Evolutionary conservation across 2,797 vertebrate species (phyloP), one percentile per base, ranked within the genome.

Genomic region (Coilia nasus): DNA sequence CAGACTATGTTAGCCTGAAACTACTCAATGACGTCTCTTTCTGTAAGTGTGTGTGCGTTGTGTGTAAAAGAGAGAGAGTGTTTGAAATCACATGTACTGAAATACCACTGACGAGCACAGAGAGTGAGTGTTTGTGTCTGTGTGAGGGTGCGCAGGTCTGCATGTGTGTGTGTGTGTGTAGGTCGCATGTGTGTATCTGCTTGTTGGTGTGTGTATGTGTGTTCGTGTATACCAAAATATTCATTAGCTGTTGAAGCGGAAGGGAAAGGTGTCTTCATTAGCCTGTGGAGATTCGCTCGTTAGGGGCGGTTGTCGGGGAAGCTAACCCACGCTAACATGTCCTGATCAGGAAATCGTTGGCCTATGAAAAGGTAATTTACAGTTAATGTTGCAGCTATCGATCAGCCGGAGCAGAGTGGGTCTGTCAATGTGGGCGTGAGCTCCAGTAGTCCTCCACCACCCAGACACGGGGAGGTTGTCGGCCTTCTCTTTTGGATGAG

Each of bases 311-410:
- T 85, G 56, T 60, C 82, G 64, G 67, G 78, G 56, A 85, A 56
- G 71, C 57, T 71, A 71, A 15, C 64, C 64, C 28, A 31, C 31
- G 12, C 31, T 83, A 89, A 90, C 60, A 6, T 57, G 85, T 87
- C 85, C 90, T 89, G 85, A 89, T 91, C 87, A 87, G 87, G 80
- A 90, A 93, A 89, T 89, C 85, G n/a, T 86, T 92, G 86, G 89
- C 71, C 87, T 87, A 89, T 91, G 87, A 92, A 92, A 87, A 90
- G 88, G 87, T 87, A 86, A 89, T 93, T 92, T 90, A 85, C 90
- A 85, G 89, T 86, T 87, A 81, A 46, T n/a, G 75, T 88, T 91
- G 87, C 59, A 85, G 82, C 19, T 83, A 91, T 91, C 91, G 89
- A 92, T 91, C 83, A 64, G 59, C 46, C 14, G 41, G 59, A 11